These are phyloP conservation scores for Drosophila kikkawai DNA, from an alignment of 1,140 invertebrate genomes.

Conservation along the genomic window DNA sequence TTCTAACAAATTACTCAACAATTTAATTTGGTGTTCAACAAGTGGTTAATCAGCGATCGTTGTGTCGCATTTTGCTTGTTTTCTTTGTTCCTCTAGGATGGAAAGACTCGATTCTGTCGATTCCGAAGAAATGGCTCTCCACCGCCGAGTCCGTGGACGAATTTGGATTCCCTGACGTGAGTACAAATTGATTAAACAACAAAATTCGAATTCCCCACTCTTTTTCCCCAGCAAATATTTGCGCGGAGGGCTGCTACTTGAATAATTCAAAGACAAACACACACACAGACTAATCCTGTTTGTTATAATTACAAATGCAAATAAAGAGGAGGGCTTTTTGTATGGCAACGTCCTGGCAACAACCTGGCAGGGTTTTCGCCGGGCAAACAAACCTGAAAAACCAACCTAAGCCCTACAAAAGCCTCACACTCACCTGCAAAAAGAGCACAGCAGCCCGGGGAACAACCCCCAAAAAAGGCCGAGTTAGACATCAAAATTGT, in stretches of 20 bases:
- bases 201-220: slow-evolving; percentile 40
- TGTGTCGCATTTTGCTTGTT: slow-evolving; percentile 27
- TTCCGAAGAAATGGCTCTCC: slow-evolving; percentile 89
- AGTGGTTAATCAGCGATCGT: slow-evolving; percentile 59
- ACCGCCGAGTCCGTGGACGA: slow-evolving; percentile 86
- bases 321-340: slow-evolving; percentile 78
- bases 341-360: slow-evolving; percentile 56
- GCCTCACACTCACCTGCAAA: slow-evolving; percentile 58
- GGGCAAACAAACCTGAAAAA: slow-evolving; percentile 57
- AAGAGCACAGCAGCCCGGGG: slow-evolving; percentile 67
- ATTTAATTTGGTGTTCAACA: slow-evolving; percentile 55
- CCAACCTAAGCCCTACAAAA: slow-evolving; percentile 5
- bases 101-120: slow-evolving; percentile 88
- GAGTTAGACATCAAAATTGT: slow-evolving; percentile 58
- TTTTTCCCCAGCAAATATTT: slow-evolving; percentile 63
- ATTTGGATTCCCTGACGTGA: slow-evolving; percentile 85
- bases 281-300: slow-evolving; percentile 80
- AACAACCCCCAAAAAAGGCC: slow-evolving; percentile 61
- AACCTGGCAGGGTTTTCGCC: slow-evolving; percentile 15
- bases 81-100: slow-evolving; percentile 86
- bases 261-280: slow-evolving; percentile 71
- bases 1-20: slow-evolving; percentile 33
- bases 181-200: slow-evolving; percentile 79
- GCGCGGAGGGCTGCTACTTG: slow-evolving; percentile 54
- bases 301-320: slow-evolving; percentile 85